Percentiles rank a stretch among this genome's conserved stretches.
Evolutionary conservation across 92 coral and sea anemone genomes (phyloP).

Genomic region (Siderastrea radians): DNA sequence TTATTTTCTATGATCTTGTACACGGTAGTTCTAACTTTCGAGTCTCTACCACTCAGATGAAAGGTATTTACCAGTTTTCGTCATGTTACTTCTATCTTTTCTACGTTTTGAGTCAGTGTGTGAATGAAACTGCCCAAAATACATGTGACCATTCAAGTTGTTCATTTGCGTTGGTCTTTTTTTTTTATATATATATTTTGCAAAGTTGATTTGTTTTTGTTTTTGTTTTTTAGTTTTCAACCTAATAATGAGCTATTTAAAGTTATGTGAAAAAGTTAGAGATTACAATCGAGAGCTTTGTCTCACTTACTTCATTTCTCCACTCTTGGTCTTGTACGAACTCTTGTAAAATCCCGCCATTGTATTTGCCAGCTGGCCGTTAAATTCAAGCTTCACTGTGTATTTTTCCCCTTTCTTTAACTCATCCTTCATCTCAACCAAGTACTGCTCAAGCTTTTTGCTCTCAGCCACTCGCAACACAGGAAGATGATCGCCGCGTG

Average conservation of each 20-base stretch:
- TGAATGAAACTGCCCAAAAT: too few species aligned
- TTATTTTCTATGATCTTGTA: too few species aligned
- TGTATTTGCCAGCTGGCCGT: conserved; percentile 79
- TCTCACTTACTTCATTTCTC: conserved; percentile 84
- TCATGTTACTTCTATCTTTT: too few species aligned
- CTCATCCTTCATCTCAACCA: conserved; percentile 74
- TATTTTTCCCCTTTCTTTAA: conserved; percentile 72
- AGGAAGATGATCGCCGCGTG: conserved; percentile 62
- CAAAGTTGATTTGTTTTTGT: too few species aligned
- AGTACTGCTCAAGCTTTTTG: conserved; percentile 83
- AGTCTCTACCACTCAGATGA: too few species aligned
- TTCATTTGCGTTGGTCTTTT: too few species aligned
- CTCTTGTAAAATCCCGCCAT: conserved; percentile 98
- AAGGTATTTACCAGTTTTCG: too few species aligned
- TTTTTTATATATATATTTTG: too few species aligned
- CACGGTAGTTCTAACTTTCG: too few species aligned
- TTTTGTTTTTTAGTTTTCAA: too few species aligned
- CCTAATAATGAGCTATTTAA: not conserved
- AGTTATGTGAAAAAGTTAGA: not conserved
- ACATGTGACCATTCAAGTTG: too few species aligned
- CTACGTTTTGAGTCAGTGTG: too few species aligned
- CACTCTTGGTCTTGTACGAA: conserved; percentile 90
- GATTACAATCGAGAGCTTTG: not conserved
- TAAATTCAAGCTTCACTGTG: conserved; percentile 74
- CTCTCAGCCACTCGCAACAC: conserved; percentile 71